Evolutionary conservation across 2,888 invertebrate species (phyloP).

Genomic region (Clanis bilineata): DNA sequence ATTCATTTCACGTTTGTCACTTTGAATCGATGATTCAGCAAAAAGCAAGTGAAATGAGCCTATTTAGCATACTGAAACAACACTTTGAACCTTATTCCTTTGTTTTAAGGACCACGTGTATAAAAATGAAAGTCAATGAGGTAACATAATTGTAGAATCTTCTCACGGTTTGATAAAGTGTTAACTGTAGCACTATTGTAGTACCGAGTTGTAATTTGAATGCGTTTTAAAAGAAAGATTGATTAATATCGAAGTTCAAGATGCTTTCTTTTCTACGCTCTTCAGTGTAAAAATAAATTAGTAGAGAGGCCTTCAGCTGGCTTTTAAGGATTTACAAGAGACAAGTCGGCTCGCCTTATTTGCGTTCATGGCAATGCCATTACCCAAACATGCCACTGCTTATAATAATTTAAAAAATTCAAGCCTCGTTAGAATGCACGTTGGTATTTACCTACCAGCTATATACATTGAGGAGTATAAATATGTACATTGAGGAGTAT

Average conservation of each 20-base stretch:
- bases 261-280: neutral
- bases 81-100: neutral
- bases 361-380: too few species aligned
- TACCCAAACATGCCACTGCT: too few species aligned
- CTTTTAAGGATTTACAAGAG: too few species aligned
- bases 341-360: too few species aligned
- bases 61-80: neutral
- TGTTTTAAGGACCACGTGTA: neutral
- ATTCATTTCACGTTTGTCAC: neutral
- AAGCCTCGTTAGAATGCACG: too few species aligned
- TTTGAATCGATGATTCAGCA: conserved; percentile 1
- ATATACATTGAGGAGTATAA: too few species aligned
- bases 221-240: neutral
- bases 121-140: conserved; percentile 3
- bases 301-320: too few species aligned
- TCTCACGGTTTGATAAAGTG: conserved; percentile 5
- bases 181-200: neutral
- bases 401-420: too few species aligned
- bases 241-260: neutral
- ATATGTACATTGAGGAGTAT: too few species aligned
- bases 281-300: neutral
- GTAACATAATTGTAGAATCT: neutral
- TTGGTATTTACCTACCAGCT: too few species aligned
- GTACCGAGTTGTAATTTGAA: neutral
- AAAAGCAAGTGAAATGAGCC: neutral